Evolutionary conservation across 92 coral and sea anemone species (phyloP), one percentile per base, ranked within the genome.

Genomic region (Parazoanthus swiftii): DNA sequence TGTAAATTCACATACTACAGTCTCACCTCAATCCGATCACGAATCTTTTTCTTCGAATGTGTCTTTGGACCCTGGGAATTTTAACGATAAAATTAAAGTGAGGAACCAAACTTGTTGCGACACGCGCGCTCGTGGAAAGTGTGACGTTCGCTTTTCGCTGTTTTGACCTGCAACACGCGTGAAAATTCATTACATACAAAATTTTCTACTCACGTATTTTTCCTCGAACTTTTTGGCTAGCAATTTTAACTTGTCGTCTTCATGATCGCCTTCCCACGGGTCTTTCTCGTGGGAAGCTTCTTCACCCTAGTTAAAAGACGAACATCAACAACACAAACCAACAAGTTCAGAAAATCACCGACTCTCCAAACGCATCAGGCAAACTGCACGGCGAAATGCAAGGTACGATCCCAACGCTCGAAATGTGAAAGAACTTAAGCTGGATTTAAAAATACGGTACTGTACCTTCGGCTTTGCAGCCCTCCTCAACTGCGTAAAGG

Each of bases 201-300:
- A 74, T 58, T 35, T 23, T 54, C 67, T 81, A 95, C 99, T 91
- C 88, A 97, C 99, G 82, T 97, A 97, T 97, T 97, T 97, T 85
- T 95, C 98, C 86, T 97, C 99, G 88, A 97, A 97, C 91, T 94
- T 93, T 88, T 95, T 95, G 43, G 99, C 99, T 77, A 97, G 94
- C 70, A 92, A 94, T 90, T 92, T 88, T 37, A 97, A 88, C 75
- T 97, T 93, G 65, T 94, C 97, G 44, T 93, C 93, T 5, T 97
- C 94, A 71, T 92, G 91, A 79, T 94, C 98, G 33, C 93, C 94
- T 11, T 89, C 89, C 86, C 94, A 93, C 43, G 89, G 79, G 70
- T 82, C 92, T 43, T 91, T 90, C 88, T 94, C 93, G 65, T 92
- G 91, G 54, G 90, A 90, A 84, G 89, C 92, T 71, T 91, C 94